These are phyloP conservation scores for Berghia stephanieae DNA, from an alignment of 1,140 invertebrate genomes.

Conservation along the genomic window DNA sequence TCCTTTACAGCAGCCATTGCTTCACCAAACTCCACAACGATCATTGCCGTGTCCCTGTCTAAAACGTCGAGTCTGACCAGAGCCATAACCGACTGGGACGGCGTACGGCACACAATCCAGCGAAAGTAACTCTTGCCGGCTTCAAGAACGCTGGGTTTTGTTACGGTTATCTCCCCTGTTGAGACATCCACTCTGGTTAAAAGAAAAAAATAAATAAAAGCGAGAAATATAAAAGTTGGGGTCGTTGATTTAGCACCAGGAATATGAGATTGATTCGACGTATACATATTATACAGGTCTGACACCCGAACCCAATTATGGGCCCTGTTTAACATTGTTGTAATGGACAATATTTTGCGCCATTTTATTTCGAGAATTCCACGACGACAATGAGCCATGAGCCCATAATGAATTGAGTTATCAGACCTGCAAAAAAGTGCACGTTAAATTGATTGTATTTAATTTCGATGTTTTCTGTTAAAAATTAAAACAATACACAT, in stretches of 20 bases:
- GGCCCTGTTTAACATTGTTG: not conserved
- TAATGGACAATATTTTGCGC: not conserved
- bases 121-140: not conserved
- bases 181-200: not conserved
- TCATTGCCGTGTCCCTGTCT: not conserved
- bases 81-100: not conserved
- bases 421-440: too few relatives aligned
- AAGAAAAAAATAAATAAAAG: not conserved
- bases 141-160: not conserved
- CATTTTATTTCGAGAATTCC: not conserved
- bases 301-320: not conserved
- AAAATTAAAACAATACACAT: too few relatives aligned
- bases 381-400: too few relatives aligned
- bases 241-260: not conserved
- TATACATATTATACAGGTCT: not conserved
- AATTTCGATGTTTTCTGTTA: too few relatives aligned
- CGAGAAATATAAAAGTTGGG: not conserved
- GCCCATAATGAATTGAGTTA: too few relatives aligned
- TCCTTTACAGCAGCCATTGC: not conserved
- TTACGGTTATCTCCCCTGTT: constrained; percentile 18
- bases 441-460: too few relatives aligned
- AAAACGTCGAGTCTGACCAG: constrained; percentile 22
- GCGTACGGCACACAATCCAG: constrained; percentile 6
- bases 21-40: constrained; percentile 20
- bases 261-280: not conserved